Base-by-base conservation (phyloP, 2,797 vertebrate genomes). In the Diceros bicornis region DNA sequence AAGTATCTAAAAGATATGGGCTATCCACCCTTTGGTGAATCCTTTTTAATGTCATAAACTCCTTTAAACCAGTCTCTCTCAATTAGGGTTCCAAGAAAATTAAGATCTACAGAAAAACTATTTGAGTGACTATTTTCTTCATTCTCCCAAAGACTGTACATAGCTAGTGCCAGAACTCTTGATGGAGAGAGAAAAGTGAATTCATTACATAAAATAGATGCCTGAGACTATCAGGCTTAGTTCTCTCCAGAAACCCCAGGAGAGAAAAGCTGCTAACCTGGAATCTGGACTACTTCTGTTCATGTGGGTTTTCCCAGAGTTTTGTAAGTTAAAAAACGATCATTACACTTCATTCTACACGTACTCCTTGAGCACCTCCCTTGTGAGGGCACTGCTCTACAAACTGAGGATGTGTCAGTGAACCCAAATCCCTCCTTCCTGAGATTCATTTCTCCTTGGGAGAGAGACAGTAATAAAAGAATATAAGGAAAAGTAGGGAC, bases 321-420 rank as follows among this genome's bases (percentile, higher is more conserved):
- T 47, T 2, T 7, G 61, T 2, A n/a, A 2, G 6, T n/a, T 66
- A 37, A 25, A 18, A 17, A 18, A 61, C 10, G 7, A 29, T 11
- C 32, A 16, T 0, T 1, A 6, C 16, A 13, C 4, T 6, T 27
- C 12, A 29, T 20, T 17, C 23, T 7, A 32, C 77, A 6, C 9
- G 0, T 0, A 27, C 2, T 23, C 2, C 3, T 25, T 3, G 34
- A 5, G 23, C 4, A 0, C 2, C 13, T 34, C 50, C 18, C 21
- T 32, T 0, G 25, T 0, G 2, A 0, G 9, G 57, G 64, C n/a
- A 16, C 25, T 1, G 41, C 34, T 27, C 41, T 7, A n/a, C 1
- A 4, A 0, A 52, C 17, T 6, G 4, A 62, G 16, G 29, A 4
- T 8, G 4, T 0, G 27, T 34, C 64, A 41, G 34, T 3, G n/a